Conservation (phyloP, 1,140 invertebrate species). For the Polyergus mexicanus region DNA sequence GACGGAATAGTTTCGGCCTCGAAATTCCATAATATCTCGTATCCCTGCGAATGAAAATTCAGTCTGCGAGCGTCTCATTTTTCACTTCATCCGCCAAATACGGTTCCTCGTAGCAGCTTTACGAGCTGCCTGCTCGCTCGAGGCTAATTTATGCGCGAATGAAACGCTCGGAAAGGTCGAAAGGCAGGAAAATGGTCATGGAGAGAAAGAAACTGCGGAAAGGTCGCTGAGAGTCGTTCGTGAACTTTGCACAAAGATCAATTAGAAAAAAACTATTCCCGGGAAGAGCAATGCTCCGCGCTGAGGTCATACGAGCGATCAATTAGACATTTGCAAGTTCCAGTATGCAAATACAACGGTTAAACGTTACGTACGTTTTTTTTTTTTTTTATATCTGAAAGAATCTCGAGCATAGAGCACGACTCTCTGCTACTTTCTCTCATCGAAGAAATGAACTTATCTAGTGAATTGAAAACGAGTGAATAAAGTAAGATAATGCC, state of each 20-base stretch:
- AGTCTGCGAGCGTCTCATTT: slow-evolving; percentile 45
- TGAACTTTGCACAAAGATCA: slow-evolving; percentile 33
- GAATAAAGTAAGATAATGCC: slow-evolving; percentile 33
- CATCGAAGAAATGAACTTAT: slow-evolving; percentile 7
- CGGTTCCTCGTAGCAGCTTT: slow-evolving; percentile 18
- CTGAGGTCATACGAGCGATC: slow-evolving; percentile 17
- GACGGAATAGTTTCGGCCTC: slow-evolving; percentile 25
- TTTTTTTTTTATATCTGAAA: slow-evolving; percentile 47
- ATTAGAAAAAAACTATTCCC: slow-evolving; percentile 26
- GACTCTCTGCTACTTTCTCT: slow-evolving; percentile 25
- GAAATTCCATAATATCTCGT: slow-evolving; percentile 37
- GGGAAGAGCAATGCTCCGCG: slow-evolving; percentile 14
- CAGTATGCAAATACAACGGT: slow-evolving; percentile 57
- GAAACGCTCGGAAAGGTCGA: slow-evolving; percentile 30
- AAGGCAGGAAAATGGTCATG: background rate
- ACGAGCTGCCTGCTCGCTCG: slow-evolving; percentile 21
- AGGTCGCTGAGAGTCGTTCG: too few relatives aligned
- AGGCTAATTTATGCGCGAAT: slow-evolving; percentile 59
- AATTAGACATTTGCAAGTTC: slow-evolving; percentile 37
- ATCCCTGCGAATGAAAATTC: slow-evolving; percentile 32
- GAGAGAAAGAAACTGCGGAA: background rate
- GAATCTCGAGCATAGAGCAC: slow-evolving; percentile 27
- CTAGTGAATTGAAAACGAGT: slow-evolving; percentile 36
- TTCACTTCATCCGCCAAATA: slow-evolving; percentile 36
- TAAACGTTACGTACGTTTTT: slow-evolving; percentile 35